A percentile compares a stretch with the other conserved stretches of the same genome.
These are phyloP conservation scores for Acrossocheilus fasciatus DNA, from an alignment of 2,797 vertebrate genomes.

Conservation along the genomic window DNA sequence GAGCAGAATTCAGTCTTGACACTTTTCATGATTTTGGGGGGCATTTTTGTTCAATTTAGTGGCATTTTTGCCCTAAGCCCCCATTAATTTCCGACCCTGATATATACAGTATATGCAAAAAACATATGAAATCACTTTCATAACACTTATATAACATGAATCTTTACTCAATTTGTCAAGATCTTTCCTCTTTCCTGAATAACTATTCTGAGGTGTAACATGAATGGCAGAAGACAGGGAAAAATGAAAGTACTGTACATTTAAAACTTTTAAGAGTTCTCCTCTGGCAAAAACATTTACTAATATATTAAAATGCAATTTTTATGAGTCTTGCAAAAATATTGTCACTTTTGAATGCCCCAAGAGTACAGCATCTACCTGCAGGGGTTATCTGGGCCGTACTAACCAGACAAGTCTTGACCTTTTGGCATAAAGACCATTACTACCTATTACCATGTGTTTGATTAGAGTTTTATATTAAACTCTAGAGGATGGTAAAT, in stretches of 20 bases:
- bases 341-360: background rate
- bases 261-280: background rate
- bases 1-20: background rate
- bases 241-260: background rate
- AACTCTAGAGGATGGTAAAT: background rate
- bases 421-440: background rate
- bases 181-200: background rate
- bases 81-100: background rate
- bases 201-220: background rate
- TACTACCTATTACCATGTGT: background rate
- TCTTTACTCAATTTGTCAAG: background rate
- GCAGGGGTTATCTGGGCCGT: background rate
- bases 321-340: background rate
- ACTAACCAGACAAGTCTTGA: background rate
- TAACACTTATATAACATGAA: background rate
- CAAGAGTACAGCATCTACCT: background rate
- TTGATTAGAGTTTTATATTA: conserved; percentile 7
- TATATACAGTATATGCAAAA: background rate
- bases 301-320: background rate
- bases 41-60: background rate
- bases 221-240: background rate
- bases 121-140: background rate
- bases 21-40: background rate
- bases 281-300: background rate
- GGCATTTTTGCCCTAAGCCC: background rate